Percentiles rank a stretch among this genome's conserved stretches.
These are phyloP conservation scores for Halichoerus grypus DNA, from an alignment of 2,113 vertebrate genomes.

Conservation along the genomic window DNA sequence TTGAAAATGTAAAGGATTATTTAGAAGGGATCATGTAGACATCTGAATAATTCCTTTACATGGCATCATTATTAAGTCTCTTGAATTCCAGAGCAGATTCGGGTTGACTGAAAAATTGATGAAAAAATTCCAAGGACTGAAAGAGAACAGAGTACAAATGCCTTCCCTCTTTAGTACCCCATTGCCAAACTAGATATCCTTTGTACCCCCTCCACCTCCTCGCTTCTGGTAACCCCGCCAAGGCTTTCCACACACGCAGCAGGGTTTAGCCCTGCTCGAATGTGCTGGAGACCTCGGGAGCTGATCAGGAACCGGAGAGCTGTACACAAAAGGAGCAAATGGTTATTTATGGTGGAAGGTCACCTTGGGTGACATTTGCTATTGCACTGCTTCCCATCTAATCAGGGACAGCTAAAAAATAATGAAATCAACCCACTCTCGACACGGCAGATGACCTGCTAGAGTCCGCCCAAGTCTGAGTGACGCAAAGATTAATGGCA, in stretches of 20 bases:
- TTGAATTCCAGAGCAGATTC: constrained; percentile 59
- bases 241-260: background rate
- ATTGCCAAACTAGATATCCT: rapidly evolving
- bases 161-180: background rate
- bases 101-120: constrained; percentile 54
- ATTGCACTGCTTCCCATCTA: constrained; percentile 12
- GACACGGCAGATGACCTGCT: background rate
- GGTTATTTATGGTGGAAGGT: constrained; percentile 44
- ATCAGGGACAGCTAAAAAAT: constrained; percentile 62
- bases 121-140: constrained; percentile 62
- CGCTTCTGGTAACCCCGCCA: background rate
- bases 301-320: too few relatives aligned
- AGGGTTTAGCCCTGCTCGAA: rapidly evolving
- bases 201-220: background rate
- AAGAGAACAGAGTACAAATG: background rate
- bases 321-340: background rate
- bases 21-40: constrained; percentile 74
- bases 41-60: constrained; percentile 58
- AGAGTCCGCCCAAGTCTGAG: background rate
- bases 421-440: constrained; percentile 64
- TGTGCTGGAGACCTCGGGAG: background rate
- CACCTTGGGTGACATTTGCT: background rate
- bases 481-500: constrained; percentile 62
- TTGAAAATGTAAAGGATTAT: constrained; percentile 78
- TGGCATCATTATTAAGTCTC: constrained; percentile 63